Evolutionary conservation across 2,797 vertebrate genomes (phyloP).

Genomic region (Neoniphon sammara): DNA sequence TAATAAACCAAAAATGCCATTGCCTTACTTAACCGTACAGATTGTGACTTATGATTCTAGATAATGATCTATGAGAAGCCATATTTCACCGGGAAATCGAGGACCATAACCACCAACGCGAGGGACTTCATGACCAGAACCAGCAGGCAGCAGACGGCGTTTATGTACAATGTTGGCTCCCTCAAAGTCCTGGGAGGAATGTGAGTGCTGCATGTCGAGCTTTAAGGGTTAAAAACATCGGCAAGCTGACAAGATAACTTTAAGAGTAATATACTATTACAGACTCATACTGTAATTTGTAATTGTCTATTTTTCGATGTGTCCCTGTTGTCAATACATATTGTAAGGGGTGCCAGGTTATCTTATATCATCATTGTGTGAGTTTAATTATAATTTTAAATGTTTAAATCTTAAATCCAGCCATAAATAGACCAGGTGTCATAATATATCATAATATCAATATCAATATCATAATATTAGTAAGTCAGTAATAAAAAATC

Average conservation of each 20-base stretch:
- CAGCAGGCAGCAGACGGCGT: slow-evolving; percentile 70
- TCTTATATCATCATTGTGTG: background rate
- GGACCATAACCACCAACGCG: slow-evolving; percentile 84
- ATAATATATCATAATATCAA: too few relatives aligned
- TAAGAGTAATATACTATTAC: too few relatives aligned
- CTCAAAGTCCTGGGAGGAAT: slow-evolving; percentile 90
- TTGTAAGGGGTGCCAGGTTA: background rate
- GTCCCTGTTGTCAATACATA: too few relatives aligned
- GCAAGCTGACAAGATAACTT: background rate
- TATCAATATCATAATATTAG: background rate
- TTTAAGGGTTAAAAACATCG: background rate
- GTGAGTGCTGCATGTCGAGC: slow-evolving; percentile 79
- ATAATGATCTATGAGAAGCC: slow-evolving; percentile 87
- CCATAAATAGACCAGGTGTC: background rate
- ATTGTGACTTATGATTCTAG: slow-evolving; percentile 70
- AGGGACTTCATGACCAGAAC: slow-evolving; percentile 85
- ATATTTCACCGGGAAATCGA: slow-evolving; percentile 87
- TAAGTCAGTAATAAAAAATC: background rate
- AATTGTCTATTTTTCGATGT: too few relatives aligned
- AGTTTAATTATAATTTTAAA: background rate
- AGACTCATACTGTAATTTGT: too few relatives aligned
- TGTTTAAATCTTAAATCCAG: background rate
- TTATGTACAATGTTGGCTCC: slow-evolving; percentile 85
- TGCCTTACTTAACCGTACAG: background rate
- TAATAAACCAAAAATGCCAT: background rate